A percentile compares a stretch with the other conserved stretches of the same genome.
phyloP scores from a whole-genome alignment of 2,113 vertebrate genomes.

The Blennius ocellaris region DNA sequence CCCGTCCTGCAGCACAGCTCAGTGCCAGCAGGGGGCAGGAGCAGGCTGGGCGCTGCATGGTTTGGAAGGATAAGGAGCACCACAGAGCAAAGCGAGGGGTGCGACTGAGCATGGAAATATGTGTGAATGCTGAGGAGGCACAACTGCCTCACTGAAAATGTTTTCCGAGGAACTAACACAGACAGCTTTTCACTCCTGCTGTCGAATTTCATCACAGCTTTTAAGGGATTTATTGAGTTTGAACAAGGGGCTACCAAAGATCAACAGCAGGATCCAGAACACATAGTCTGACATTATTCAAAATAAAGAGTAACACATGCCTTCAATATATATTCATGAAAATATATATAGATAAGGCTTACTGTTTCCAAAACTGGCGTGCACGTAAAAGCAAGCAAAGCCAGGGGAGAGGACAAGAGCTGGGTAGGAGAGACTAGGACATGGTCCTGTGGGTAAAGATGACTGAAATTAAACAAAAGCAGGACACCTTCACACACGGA shows the following conservation, averaged over 20 bases:
- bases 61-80: constrained; percentile 85
- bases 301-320: constrained; percentile 16
- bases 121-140: constrained; percentile 21
- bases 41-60: constrained; percentile 79
- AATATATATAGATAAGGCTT: constrained; percentile 51
- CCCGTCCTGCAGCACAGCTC: constrained; percentile 56
- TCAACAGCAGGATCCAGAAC: constrained; percentile 82
- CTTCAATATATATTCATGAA: constrained; percentile 49
- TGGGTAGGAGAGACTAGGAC: constrained; percentile 12
- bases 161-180: constrained; percentile 2
- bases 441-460: not conserved
- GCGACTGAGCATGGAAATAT: constrained; percentile 52
- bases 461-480: constrained; percentile 43
- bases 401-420: constrained; percentile 55
- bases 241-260: not conserved
- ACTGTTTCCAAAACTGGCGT: constrained; percentile 48
- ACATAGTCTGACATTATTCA: constrained; percentile 30
- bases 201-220: not conserved
- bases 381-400: constrained; percentile 75
- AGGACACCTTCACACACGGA: constrained; percentile 6
- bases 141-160: constrained; percentile 22
- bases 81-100: constrained; percentile 65
- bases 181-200: constrained; percentile 17
- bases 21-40: constrained; percentile 73
- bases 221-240: constrained; percentile 2